These are phyloP conservation scores for Dermatophagoides farinae DNA, from an alignment of 1,140 invertebrate genomes.

Conservation along the genomic window DNA sequence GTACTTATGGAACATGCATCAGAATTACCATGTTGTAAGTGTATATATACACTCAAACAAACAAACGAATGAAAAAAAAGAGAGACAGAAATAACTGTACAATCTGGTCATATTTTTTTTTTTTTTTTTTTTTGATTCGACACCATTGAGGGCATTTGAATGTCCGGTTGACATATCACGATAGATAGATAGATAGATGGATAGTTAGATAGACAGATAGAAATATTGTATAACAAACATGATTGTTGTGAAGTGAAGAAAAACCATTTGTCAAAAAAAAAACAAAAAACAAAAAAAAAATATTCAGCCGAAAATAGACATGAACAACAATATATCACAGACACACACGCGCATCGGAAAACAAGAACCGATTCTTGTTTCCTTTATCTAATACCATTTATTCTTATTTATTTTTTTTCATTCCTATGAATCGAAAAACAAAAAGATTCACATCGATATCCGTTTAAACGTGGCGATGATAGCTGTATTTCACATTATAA, in stretches of 20 bases:
- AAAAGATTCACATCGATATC: no score
- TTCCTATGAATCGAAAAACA: no score
- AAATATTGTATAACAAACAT: background rate
- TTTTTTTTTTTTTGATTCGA: no score
- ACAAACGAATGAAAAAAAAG: no score
- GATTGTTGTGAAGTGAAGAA: background rate
- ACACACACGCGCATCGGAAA: no score
- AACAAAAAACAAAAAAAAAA: no score
- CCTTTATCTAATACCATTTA: background rate
- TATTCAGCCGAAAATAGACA: no score
- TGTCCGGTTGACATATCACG: background rate
- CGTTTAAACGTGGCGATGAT: background rate
- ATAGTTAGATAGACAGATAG: background rate
- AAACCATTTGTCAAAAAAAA: background rate
- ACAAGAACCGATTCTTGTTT: no score
- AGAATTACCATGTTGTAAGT: constrained; percentile 16
- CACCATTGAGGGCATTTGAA: no score
- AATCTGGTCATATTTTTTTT: no score
- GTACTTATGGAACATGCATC: background rate
- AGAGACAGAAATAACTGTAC: no score
- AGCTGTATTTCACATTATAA: constrained; percentile 4
- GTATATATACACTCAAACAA: background rate
- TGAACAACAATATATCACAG: no score
- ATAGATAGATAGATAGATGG: background rate
- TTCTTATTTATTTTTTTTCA: background rate